Evolutionary conservation across 1,140 invertebrate species (phyloP).

Genomic region (Magallana gigas): DNA sequence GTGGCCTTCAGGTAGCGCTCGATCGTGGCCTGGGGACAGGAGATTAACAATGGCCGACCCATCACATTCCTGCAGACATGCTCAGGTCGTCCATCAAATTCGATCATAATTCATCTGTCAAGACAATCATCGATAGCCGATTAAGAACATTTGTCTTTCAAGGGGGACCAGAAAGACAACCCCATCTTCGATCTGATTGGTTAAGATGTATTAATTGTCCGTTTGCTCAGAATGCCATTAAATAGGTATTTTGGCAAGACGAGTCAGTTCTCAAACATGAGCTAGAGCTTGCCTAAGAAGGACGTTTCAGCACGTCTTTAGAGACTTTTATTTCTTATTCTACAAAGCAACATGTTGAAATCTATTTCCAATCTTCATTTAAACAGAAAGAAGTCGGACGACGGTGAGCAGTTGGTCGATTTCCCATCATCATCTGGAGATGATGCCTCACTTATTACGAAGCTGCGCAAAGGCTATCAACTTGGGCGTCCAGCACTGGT

Average conservation of each 20-base stretch:
- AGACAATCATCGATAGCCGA: constrained; percentile 18
- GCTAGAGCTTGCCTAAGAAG: not conserved
- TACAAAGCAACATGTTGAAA: constrained; percentile 28
- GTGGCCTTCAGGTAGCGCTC: not conserved
- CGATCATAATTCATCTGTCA: constrained; percentile 37
- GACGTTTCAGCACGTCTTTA: not conserved
- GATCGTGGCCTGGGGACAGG: not conserved
- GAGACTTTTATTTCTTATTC: not conserved
- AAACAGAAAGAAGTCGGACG: not conserved
- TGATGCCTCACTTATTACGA: constrained; percentile 16
- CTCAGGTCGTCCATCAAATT: constrained; percentile 24
- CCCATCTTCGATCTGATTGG: constrained; percentile 11
- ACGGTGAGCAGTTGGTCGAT: constrained; percentile 43
- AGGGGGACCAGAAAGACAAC: not conserved
- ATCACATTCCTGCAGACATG: constrained; percentile 19
- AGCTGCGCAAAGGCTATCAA: constrained; percentile 60
- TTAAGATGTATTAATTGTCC: not conserved
- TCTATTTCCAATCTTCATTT: constrained; percentile 13
- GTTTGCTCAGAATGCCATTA: constrained; percentile 9
- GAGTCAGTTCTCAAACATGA: not conserved
- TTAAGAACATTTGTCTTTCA: constrained; percentile 31
- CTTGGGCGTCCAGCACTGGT: constrained; percentile 66
- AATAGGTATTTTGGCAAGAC: constrained; percentile 31
- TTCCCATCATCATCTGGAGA: constrained; percentile 42
- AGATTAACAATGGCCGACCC: not conserved